A percentile compares a stretch with the other conserved stretches of the same genome.
phyloP scores from a whole-genome alignment of 1,140 invertebrate species.

The Lepidostoma basale region DNA sequence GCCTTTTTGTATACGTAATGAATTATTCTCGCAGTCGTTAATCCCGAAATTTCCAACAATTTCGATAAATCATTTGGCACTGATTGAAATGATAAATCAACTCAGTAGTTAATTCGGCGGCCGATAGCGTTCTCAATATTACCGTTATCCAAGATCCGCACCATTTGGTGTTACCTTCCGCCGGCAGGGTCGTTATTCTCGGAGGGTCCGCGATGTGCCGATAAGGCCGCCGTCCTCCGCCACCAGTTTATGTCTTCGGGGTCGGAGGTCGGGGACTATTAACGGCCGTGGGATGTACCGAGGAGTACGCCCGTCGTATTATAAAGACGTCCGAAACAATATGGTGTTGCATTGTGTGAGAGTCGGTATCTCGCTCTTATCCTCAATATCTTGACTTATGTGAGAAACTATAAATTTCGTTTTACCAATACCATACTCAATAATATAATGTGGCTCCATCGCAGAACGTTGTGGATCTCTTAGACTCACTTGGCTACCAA shows the following conservation, averaged over 20 bases:
- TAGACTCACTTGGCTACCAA: no score
- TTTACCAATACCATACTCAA: no score
- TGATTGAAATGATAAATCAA: slow-evolving; percentile 32
- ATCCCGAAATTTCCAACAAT: slow-evolving; percentile 8
- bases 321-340: not conserved
- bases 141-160: slow-evolving; percentile 35
- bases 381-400: no score
- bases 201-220: slow-evolving; percentile 25
- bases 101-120: slow-evolving; percentile 23
- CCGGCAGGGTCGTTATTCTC: slow-evolving; percentile 30
- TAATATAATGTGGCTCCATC: no score
- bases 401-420: no score
- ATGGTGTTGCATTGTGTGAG: no score
- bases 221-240: slow-evolving; percentile 38
- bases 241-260: slow-evolving; percentile 42
- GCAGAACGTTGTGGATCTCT: no score
- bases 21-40: not conserved
- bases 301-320: slow-evolving; percentile 3
- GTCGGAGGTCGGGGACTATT: slow-evolving; percentile 44
- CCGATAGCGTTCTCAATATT: slow-evolving; percentile 35
- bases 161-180: slow-evolving; percentile 29
- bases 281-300: slow-evolving; percentile 34
- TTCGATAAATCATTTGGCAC: not conserved
- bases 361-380: no score
- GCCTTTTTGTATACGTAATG: no score